phyloP scores from a whole-genome alignment of 37 sponge, comb jelly and placozoan genomes.

The Aplysina aerophoba region DNA sequence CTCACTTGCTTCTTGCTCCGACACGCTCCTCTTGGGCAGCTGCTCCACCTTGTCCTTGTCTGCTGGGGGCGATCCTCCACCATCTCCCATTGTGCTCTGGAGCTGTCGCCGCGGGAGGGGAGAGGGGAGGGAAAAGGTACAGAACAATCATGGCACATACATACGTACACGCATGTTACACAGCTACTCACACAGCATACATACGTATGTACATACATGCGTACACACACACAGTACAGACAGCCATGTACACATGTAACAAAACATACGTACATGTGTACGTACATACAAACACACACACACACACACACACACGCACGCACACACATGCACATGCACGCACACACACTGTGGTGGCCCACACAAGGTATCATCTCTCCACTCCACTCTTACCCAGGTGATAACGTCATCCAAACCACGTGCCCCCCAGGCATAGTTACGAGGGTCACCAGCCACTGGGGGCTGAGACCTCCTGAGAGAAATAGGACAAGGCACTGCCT shows the following conservation, averaged over 20 bases:
- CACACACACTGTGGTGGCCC: slow-evolving; percentile 3
- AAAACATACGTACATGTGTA: neutral
- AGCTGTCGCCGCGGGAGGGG: slow-evolving; percentile 26
- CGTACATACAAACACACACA: slow-evolving; percentile 20
- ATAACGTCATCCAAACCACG: slow-evolving; percentile 88
- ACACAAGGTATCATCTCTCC: neutral
- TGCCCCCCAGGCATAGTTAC: slow-evolving; percentile 91
- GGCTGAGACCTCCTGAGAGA: neutral
- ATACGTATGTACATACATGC: no score
- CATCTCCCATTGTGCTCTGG: slow-evolving; percentile 73
- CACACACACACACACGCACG: slow-evolving; percentile 25
- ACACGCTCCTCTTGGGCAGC: slow-evolving; percentile 46
- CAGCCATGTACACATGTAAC: neutral
- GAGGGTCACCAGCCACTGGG: slow-evolving; percentile 48
- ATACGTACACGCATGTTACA: no score
- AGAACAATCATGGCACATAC: no score
- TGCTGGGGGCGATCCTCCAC: slow-evolving; percentile 90
- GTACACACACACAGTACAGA: neutral
- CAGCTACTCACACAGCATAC: no score
- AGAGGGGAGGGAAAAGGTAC: neutral
- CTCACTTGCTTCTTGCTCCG: slow-evolving; percentile 32
- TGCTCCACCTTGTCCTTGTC: slow-evolving; percentile 68
- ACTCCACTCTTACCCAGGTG: slow-evolving; percentile 5
- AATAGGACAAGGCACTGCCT: no score
- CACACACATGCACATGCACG: neutral